Conservation (phyloP, 2,797 vertebrate genomes). For the Microcaecilia unicolor region DNA sequence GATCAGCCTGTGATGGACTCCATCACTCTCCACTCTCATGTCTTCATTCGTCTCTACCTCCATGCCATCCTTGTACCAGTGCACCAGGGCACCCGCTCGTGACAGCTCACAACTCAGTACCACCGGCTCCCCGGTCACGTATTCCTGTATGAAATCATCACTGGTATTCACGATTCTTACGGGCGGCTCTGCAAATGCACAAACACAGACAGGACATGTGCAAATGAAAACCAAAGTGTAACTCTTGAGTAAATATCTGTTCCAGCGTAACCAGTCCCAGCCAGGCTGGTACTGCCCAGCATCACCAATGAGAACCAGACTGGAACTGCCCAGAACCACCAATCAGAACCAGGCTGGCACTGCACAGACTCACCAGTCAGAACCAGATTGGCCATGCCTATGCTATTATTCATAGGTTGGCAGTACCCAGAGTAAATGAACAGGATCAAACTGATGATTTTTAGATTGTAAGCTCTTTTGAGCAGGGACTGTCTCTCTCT, state of each 20-base stretch:
- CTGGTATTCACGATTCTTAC: conserved; percentile 74
- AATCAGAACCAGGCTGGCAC: too few species aligned
- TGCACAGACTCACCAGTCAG: background rate
- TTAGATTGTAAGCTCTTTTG: too few species aligned
- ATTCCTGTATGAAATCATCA: conserved; percentile 66
- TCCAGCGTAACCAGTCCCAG: too few species aligned
- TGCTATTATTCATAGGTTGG: too few species aligned
- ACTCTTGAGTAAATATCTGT: too few species aligned
- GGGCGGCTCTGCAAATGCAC: conserved; percentile 61
- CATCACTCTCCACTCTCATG: conserved; percentile 70
- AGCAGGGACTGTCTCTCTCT: background rate
- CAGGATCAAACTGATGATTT: background rate
- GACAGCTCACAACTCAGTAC: conserved; percentile 83
- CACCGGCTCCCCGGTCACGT: conserved; percentile 65
- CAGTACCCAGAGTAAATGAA: background rate
- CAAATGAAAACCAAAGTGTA: too few species aligned
- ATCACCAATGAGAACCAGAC: too few species aligned
- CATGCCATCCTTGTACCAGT: conserved; percentile 85
- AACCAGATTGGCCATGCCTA: background rate
- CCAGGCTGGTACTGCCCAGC: too few species aligned
- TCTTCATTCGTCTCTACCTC: conserved; percentile 65
- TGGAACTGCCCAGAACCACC: background rate
- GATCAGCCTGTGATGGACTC: conserved; percentile 62
- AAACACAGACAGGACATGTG: accelerated
- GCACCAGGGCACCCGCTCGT: conserved; percentile 51